Evolutionary conservation across 2,888 invertebrate species (phyloP).

Genomic region (Pandemis heparana): DNA sequence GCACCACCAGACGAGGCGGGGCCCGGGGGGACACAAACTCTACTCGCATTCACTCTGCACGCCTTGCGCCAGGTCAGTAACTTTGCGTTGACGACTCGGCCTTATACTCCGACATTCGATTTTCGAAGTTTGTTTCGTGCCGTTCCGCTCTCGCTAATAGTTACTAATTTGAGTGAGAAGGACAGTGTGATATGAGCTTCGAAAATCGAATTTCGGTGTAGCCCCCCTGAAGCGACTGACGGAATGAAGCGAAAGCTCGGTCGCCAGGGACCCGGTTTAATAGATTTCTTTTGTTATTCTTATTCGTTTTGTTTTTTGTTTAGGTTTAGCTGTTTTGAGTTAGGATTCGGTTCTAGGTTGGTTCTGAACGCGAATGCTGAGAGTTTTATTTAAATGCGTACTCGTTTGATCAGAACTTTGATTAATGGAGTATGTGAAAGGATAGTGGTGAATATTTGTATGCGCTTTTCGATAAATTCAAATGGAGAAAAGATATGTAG

Average conservation of each 20-base stretch:
- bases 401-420: background rate
- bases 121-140: no score
- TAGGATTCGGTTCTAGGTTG: background rate
- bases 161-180: no score
- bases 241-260: background rate
- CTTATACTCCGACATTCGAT: no score
- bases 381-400: background rate
- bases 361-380: background rate
- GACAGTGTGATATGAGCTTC: no score
- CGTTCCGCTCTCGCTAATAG: no score
- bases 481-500: background rate
- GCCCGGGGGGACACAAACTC: conserved; percentile 79
- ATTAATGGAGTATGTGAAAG: background rate
- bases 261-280: conserved; percentile 8
- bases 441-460: background rate
- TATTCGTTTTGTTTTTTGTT: conserved; percentile 13
- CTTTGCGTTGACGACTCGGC: background rate
- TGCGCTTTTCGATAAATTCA: background rate
- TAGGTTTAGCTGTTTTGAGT: background rate
- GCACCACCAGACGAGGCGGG: conserved; percentile 82
- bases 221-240: background rate
- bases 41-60: conserved; percentile 88
- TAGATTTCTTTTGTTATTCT: conserved; percentile 11
- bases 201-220: no score
- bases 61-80: conserved; percentile 88